phyloP scores from a whole-genome alignment of 2,113 vertebrate genomes.

The Ivindomyrus marchei region DNA sequence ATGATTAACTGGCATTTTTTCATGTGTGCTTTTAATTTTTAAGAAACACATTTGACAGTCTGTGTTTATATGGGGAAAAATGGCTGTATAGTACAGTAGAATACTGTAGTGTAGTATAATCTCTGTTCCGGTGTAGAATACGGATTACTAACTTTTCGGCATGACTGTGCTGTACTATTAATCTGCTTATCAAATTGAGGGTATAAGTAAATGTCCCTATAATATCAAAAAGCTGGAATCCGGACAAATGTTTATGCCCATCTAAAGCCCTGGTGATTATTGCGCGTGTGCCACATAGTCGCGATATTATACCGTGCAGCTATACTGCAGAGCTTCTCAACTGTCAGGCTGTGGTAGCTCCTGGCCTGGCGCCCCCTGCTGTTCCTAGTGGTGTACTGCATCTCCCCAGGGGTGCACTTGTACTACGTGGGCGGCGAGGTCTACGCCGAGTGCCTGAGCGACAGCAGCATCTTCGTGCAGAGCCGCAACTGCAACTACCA shows the following conservation, averaged over 20 bases:
- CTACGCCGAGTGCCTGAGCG: conserved; percentile 93
- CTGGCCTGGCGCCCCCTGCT: not conserved
- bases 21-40: not conserved
- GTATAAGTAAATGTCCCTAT: not conserved
- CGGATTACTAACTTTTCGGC: not conserved
- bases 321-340: not conserved
- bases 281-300: not conserved
- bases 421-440: conserved; percentile 97
- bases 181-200: not conserved
- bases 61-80: not conserved
- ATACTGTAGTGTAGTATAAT: not conserved
- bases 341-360: not conserved
- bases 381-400: not conserved
- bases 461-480: conserved; percentile 98
- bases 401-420: conserved; percentile 79
- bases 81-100: not conserved
- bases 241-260: not conserved
- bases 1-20: not conserved
- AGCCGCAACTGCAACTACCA: conserved; percentile 99
- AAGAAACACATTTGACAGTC: not conserved
- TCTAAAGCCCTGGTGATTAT: not conserved
- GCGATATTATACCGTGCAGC: not conserved
- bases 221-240: not conserved
- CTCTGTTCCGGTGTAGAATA: not conserved
- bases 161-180: not conserved